Evolutionary conservation across 2,113 vertebrate genomes (phyloP), one percentile per base, ranked within the genome.

Genomic region (Brachirus orientalis): DNA sequence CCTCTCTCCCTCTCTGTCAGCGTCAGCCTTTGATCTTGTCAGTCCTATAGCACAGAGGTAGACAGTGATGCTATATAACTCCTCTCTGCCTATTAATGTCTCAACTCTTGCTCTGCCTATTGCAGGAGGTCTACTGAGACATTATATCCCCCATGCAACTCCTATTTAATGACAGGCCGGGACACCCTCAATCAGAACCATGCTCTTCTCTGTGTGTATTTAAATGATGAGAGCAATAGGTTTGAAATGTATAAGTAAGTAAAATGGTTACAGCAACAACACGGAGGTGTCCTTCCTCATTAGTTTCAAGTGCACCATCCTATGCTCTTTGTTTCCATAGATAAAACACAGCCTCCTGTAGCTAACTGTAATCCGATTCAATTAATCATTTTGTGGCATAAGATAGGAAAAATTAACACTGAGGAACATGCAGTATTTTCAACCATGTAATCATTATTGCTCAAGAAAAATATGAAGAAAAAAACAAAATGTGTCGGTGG

Each of bases 51-150:
- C 76, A 63, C 85, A 85, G 85, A 88, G 90, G 80, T 82, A 85
- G 86, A 88, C 87, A 84, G 77, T 85, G 84, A 88, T 83, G 87
- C 80, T 78, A 69, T 63, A 43, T 76, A 69, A 75, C 85, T 87
- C 82, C 83, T 86, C 87, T 73, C 75, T 83, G 74, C 87, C 87
- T 86, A 85, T 89, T 89, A 90, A 86, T 87, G 87, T 88, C 79
- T 87, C 85, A 82, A 85, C 87, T 82, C 76, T 76, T 82, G 84
- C 84, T 82, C 73, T 82, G 75, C 83, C 84, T 81, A 72, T 54
- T 81, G 73, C 80, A 52, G 61, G 63, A 71, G 69, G 75, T 83
- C 82, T 67, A 84, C 85, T 69, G 85, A 87, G 87, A 89, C 88
- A 85, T 90, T 61, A 79, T 88, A 75, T 84, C 66, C 63, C 37